Conservation (phyloP, 1,140 invertebrate genomes). For the Cydia splendana region DNA sequence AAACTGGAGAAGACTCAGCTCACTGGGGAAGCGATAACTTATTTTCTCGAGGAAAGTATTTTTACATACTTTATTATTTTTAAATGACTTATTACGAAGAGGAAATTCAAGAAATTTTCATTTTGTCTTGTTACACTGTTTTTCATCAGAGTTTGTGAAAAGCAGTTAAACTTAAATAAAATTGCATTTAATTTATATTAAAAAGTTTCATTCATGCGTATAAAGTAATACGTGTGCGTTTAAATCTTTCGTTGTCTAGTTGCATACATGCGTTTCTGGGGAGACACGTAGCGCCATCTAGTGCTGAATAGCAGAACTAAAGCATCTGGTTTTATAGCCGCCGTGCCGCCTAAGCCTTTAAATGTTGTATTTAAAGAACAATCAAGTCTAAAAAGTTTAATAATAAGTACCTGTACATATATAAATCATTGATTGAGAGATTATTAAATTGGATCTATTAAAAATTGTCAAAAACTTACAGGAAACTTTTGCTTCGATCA, state of each 20-base stretch:
- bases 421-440: too few species aligned
- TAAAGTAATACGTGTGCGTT: conserved; percentile 32
- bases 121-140: background rate
- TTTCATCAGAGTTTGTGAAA: background rate
- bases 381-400: too few species aligned
- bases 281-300: conserved; percentile 59
- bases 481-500: too few species aligned
- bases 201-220: background rate
- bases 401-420: too few species aligned
- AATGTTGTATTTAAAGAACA: too few species aligned
- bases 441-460: too few species aligned
- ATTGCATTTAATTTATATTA: background rate
- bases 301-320: conserved; percentile 54
- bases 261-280: conserved; percentile 13
- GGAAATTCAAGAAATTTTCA: conserved; percentile 10
- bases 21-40: conserved; percentile 52
- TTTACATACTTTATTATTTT: conserved; percentile 31
- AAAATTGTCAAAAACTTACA: too few species aligned
- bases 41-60: conserved; percentile 57
- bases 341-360: too few species aligned
- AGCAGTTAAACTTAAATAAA: background rate
- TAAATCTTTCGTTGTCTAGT: background rate
- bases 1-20: conserved; percentile 56
- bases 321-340: too few species aligned
- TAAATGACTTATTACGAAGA: conserved; percentile 25